Conservation (phyloP, 1,140 invertebrate genomes). For the Rhizoglyphus robini region DNA sequence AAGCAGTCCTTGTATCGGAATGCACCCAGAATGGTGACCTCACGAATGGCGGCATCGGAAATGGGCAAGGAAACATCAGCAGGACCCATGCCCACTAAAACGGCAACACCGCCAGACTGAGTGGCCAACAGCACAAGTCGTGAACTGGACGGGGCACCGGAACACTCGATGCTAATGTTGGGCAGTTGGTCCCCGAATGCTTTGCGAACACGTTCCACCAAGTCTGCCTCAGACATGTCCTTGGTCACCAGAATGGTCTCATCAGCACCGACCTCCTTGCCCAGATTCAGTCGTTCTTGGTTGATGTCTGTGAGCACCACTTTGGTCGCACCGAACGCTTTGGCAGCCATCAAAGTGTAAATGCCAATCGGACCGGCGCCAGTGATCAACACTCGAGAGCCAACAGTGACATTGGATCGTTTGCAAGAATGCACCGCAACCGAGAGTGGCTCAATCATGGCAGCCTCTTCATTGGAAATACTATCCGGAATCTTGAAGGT, state of each 20-base stretch:
- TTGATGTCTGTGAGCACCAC: conserved; percentile 36
- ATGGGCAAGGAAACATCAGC: conserved; percentile 63
- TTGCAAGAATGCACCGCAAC: conserved; percentile 83
- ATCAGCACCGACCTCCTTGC: conserved; percentile 68
- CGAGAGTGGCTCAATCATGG: conserved; percentile 75
- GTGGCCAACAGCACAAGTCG: conserved; percentile 12
- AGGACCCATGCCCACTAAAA: conserved; percentile 71
- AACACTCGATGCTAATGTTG: conserved; percentile 20
- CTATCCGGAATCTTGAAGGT: conserved; percentile 56
- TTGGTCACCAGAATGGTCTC: conserved; percentile 47
- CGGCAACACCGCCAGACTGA: conserved; percentile 51
- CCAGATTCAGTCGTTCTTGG: conserved; percentile 35
- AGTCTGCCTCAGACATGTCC: conserved; percentile 37
- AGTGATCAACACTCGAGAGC: conserved; percentile 62
- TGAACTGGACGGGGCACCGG: conserved; percentile 46
- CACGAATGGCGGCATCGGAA: conserved; percentile 56
- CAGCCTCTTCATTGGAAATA: conserved; percentile 79
- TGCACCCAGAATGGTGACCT: conserved; percentile 78
- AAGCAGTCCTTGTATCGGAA: conserved; percentile 84
- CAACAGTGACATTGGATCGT: conserved; percentile 54
- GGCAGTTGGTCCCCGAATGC: conserved; percentile 38
- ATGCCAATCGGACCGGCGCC: conserved; percentile 85
- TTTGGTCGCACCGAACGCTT: conserved; percentile 71
- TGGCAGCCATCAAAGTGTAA: conserved; percentile 63
- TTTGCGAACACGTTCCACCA: conserved; percentile 45